Evolutionary conservation across 1,140 invertebrate species (phyloP), one percentile per base, ranked within the genome.

Genomic region (Brachionus koreanus): DNA sequence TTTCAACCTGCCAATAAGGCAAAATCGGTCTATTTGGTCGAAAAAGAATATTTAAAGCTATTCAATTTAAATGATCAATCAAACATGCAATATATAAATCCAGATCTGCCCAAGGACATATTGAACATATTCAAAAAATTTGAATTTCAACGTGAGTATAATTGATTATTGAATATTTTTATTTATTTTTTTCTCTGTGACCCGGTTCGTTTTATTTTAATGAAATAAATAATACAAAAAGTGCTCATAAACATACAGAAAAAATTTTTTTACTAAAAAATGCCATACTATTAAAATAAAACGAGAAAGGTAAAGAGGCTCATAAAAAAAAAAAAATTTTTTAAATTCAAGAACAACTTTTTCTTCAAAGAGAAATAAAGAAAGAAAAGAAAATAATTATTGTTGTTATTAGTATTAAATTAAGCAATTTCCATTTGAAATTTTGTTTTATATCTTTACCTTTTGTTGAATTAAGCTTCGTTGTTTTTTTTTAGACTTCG

Each of bases 101-200:
- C 76, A 57, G 76, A 79, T 61, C 19, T 79, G 19, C 76, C 76
- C 3, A 65, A 79, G 57, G 76, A 79, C 23, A 39, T 79, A 43
- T 35, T 79, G 10, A 61, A 7, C 49, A 61, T 79, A 19, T 79
- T 79, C 10, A 65, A 61, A 37, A 79, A 79, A 37, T 65, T 42
- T 16, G 76, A 79, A 37, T 79, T 79, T 79, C 61, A 79, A 57
- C 33, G 76, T 79, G 57, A 79, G 76, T 75, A 29, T 37, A 35
- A 67, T 67, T 67, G 35, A 67, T 67, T 67, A 35, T 35, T 67
- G 12, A 67, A 35, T 65, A 9, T 49, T 43, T 43, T 46, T 25
- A 13, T 46, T 74, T 72, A 5, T 69, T 72, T 23, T 42, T 42
- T 72, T 35, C 37, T 23, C 16, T 72, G 12, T 39, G 37, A 72